These are phyloP conservation scores for Triplophysa dalaica DNA, from an alignment of 2,113 vertebrate species.

Conservation along the genomic window DNA sequence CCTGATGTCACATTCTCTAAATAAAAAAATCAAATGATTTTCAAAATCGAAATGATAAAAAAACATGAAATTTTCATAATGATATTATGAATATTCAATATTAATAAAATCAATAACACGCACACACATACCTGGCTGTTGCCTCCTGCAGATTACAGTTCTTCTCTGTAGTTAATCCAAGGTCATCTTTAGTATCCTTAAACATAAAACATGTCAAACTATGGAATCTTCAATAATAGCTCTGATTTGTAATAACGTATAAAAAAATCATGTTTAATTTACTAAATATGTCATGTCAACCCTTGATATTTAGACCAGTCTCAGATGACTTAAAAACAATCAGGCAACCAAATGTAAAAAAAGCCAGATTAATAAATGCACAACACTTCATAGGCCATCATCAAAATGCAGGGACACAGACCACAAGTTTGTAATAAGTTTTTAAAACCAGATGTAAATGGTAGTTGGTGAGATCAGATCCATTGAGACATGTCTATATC, in stretches of 20 bases:
- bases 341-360: not conserved
- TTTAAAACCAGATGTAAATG: not conserved
- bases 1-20: no score
- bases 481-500: no score
- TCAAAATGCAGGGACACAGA: not conserved
- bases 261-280: no score
- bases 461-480: no score
- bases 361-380: not conserved
- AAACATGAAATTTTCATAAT: no score
- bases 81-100: no score
- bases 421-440: not conserved
- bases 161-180: slow-evolving; percentile 69
- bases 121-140: slow-evolving; percentile 75
- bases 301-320: no score
- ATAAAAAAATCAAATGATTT: no score
- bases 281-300: no score
- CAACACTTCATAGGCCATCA: not conserved
- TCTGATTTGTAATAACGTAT: not conserved
- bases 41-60: no score
- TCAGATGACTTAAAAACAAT: not conserved
- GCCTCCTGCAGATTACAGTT: slow-evolving; percentile 80
- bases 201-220: not conserved
- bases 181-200: slow-evolving; percentile 79
- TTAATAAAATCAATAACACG: not conserved
- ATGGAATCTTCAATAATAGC: not conserved